These are phyloP conservation scores for Lytechinus pictus DNA, from an alignment of 35 echinoderm and acorn worm species.

Conservation along the genomic window DNA sequence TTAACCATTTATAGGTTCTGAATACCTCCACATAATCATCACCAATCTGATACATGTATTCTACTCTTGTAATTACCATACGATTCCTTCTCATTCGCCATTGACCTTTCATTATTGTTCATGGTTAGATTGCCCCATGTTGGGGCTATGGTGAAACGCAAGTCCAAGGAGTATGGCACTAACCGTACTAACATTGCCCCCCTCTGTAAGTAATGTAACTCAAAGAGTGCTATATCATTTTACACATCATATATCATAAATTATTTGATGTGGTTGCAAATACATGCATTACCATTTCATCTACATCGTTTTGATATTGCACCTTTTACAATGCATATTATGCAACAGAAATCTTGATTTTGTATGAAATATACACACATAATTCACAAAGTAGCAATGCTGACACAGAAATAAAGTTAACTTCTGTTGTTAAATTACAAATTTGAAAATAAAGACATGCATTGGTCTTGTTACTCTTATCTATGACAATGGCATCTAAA, in stretches of 20 bases:
- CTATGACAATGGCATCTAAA: too few relatives aligned
- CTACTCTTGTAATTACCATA: neutral
- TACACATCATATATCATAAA: neutral
- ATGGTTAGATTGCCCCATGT: neutral
- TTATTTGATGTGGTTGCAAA: neutral
- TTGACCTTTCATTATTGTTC: neutral
- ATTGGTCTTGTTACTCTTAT: too few relatives aligned
- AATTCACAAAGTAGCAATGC: neutral
- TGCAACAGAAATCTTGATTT: neutral
- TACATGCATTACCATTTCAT: neutral
- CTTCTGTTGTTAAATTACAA: too few relatives aligned
- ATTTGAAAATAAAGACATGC: too few relatives aligned
- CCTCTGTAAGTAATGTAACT: constrained; percentile 4
- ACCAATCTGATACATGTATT: too few relatives aligned
- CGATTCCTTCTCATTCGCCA: neutral
- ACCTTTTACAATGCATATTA: neutral
- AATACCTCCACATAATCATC: neutral
- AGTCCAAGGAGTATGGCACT: neutral
- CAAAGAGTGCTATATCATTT: neutral
- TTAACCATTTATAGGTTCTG: neutral
- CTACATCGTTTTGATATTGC: neutral
- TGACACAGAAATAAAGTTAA: neutral
- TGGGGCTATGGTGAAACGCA: neutral
- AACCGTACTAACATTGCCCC: neutral
- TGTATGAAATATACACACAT: neutral